A percentile compares a stretch with the other conserved stretches of the same genome.
These are phyloP conservation scores for Gisinianus flammeolus DNA, from an alignment of 2,888 invertebrate genomes.

Conservation along the genomic window DNA sequence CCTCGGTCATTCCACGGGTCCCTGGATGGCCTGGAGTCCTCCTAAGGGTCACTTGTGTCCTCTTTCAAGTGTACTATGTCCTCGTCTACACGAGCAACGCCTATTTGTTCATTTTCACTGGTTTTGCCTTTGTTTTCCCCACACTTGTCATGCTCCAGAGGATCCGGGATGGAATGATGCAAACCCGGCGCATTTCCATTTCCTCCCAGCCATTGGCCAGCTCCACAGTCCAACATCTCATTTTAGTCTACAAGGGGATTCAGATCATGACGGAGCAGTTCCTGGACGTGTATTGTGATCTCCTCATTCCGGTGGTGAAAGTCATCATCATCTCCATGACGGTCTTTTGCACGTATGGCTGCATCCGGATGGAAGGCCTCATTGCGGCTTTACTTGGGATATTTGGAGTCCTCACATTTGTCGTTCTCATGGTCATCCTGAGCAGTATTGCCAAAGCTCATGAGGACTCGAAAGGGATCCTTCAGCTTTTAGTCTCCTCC, in stretches of 20 bases:
- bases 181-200: neutral
- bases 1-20: neutral
- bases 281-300: neutral
- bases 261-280: neutral
- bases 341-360: neutral
- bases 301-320: neutral
- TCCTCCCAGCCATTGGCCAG: neutral
- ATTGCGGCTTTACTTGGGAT: too few species aligned
- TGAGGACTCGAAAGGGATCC: too few species aligned
- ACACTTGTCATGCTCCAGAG: neutral
- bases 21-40: neutral
- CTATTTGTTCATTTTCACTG: neutral
- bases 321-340: neutral
- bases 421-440: too few species aligned
- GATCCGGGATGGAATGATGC: neutral
- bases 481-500: too few species aligned
- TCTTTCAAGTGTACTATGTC: neutral
- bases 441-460: too few species aligned
- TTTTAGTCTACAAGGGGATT: neutral
- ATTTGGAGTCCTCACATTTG: too few species aligned
- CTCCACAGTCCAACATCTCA: neutral
- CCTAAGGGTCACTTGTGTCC: neutral
- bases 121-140: neutral
- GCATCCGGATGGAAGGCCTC: neutral
- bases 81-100: neutral